Evolutionary conservation across 2,888 invertebrate species (phyloP).

Genomic region (Hydropsyche betteni): DNA sequence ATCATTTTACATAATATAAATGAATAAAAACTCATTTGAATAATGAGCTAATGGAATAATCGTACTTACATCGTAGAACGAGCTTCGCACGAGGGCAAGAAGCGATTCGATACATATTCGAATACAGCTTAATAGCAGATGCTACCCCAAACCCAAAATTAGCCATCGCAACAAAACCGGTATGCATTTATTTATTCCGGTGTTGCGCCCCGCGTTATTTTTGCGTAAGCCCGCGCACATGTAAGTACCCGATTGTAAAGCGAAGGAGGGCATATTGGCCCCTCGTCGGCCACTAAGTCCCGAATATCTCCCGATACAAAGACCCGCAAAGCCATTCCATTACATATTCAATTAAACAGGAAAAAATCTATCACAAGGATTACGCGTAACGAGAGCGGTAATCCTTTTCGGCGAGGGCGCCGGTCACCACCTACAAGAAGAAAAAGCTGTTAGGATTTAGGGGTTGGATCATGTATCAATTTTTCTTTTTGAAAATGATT

Average conservation of each 20-base stretch:
- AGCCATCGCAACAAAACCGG: too few relatives aligned
- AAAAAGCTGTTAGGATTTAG: neutral
- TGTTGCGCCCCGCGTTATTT: constrained; percentile 44
- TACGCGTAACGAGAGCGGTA: constrained; percentile 56
- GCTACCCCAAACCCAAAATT: too few relatives aligned
- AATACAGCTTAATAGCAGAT: too few relatives aligned
- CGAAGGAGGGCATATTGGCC: constrained; percentile 48
- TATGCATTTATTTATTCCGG: constrained; percentile 13
- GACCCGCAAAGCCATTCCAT: constrained; percentile 66
- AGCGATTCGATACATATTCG: too few relatives aligned
- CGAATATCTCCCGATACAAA: constrained; percentile 57
- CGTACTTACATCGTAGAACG: neutral
- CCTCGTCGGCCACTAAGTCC: constrained; percentile 49
- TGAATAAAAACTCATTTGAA: too few relatives aligned
- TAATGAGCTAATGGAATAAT: too few relatives aligned
- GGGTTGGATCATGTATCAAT: neutral
- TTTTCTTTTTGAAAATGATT: too few relatives aligned
- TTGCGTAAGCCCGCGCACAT: constrained; percentile 48
- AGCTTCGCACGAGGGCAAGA: too few relatives aligned
- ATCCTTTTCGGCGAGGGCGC: constrained; percentile 53
- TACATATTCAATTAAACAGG: constrained; percentile 79
- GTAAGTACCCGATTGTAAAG: constrained; percentile 42
- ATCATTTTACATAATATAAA: too few relatives aligned
- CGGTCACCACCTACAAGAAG: constrained; percentile 18
- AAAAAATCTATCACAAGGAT: constrained; percentile 68